Evolutionary conservation across 2,797 vertebrate genomes (phyloP).

Genomic region (Gorsachius magnificus): DNA sequence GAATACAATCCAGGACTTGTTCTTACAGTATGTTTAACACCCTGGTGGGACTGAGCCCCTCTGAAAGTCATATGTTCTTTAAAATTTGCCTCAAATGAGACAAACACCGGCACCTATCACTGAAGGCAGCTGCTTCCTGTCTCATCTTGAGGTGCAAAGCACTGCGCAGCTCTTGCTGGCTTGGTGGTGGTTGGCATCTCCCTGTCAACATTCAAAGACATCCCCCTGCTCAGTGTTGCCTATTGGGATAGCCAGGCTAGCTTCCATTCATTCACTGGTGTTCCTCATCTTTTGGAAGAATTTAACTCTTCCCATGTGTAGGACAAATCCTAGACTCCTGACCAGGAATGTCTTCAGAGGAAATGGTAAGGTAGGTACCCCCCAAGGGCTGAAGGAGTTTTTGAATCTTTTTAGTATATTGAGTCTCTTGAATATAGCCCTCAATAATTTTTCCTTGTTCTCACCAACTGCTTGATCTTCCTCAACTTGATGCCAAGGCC

Average conservation of each 20-base stretch:
- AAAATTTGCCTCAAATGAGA: neutral
- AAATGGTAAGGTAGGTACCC: neutral
- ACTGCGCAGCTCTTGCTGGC: neutral
- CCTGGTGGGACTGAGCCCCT: neutral
- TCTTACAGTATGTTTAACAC: neutral
- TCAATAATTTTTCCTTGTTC: neutral
- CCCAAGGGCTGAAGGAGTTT: neutral
- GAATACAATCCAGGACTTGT: neutral
- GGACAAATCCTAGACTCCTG: neutral
- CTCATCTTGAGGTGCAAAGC: neutral
- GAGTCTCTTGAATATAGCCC: neutral
- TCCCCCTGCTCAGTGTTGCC: neutral
- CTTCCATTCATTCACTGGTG: neutral
- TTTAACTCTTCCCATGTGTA: neutral
- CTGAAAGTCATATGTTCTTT: neutral
- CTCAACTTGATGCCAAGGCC: neutral
- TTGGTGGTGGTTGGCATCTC: neutral
- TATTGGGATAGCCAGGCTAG: neutral
- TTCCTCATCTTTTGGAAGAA: neutral
- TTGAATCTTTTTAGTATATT: neutral
- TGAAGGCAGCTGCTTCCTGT: neutral
- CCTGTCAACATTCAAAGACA: neutral
- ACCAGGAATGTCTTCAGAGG: neutral
- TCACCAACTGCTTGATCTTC: neutral
- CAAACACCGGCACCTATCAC: neutral